A percentile compares a stretch with the other conserved stretches of the same genome.
These are phyloP conservation scores for Bombus cullumanus DNA, from an alignment of 1,140 invertebrate species.

Conservation along the genomic window DNA sequence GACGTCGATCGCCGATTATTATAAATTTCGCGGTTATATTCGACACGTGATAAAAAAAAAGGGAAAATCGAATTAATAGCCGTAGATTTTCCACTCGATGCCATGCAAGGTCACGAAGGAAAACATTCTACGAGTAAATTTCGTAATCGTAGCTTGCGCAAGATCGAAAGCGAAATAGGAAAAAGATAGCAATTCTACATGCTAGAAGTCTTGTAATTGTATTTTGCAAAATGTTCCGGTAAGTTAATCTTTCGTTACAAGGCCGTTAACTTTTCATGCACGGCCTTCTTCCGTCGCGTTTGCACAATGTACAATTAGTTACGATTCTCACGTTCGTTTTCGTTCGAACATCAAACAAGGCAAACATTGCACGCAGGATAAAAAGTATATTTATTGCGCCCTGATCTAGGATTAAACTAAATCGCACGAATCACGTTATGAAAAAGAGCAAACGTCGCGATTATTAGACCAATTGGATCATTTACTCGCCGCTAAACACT, in stretches of 20 bases:
- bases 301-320: conserved; percentile 48
- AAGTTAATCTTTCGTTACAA: conserved; percentile 69
- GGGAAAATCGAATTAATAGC: background rate
- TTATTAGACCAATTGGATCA: background rate
- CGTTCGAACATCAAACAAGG: conserved; percentile 21
- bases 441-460: background rate
- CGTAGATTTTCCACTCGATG: background rate
- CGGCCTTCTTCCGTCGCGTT: conserved; percentile 46
- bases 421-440: background rate
- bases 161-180: conserved; percentile 31
- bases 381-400: background rate
- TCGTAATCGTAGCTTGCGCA: conserved; percentile 29
- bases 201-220: conserved; percentile 19
- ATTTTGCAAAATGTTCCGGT: conserved; percentile 61
- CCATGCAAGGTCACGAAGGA: background rate
- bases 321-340: conserved; percentile 42
- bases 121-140: conserved; percentile 12
- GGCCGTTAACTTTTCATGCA: conserved; percentile 55
- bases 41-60: too few species aligned
- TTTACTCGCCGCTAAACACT: background rate
- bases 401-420: background rate
- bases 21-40: background rate
- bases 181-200: conserved; percentile 26
- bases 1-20: too few species aligned
- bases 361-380: background rate